Conservation (phyloP, 37 sponge, comb jelly and placozoan species). For the Dysidea cf. avara region DNA sequence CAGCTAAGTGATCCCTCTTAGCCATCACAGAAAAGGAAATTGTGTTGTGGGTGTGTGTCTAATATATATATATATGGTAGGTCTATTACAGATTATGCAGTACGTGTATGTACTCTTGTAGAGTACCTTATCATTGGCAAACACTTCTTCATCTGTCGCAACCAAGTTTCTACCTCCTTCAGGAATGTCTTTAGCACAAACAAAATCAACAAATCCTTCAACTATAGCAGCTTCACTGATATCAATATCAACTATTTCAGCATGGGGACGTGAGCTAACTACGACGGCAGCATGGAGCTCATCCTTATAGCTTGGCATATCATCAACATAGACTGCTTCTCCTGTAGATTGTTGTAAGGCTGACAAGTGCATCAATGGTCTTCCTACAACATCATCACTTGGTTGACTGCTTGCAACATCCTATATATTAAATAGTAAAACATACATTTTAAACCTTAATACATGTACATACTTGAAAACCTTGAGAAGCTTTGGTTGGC, state of each 20-base stretch:
- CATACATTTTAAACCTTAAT: no score
- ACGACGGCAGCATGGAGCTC: constrained; percentile 81
- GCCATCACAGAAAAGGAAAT: no score
- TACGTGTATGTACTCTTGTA: no score
- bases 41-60: no score
- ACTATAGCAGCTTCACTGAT: constrained; percentile 35
- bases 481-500: constrained; percentile 8
- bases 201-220: constrained; percentile 52
- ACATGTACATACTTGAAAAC: background rate
- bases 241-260: constrained; percentile 54
- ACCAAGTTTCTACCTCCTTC: constrained; percentile 31
- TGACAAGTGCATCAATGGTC: constrained; percentile 77
- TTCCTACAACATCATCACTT: constrained; percentile 47
- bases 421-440: no score
- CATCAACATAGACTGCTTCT: constrained; percentile 69
- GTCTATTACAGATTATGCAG: background rate
- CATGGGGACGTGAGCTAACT: constrained; percentile 62
- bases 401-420: constrained; percentile 31
- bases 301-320: constrained; percentile 59
- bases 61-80: background rate
- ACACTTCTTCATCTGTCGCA: constrained; percentile 62
- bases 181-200: constrained; percentile 69
- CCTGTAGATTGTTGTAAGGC: constrained; percentile 81
- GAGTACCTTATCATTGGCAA: constrained; percentile 48
- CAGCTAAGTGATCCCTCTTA: no score